A percentile compares a stretch with the other conserved stretches of the same genome.
Conservation (phyloP, 1,140 invertebrate species). For the Lordiphosa stackelbergi region DNA sequence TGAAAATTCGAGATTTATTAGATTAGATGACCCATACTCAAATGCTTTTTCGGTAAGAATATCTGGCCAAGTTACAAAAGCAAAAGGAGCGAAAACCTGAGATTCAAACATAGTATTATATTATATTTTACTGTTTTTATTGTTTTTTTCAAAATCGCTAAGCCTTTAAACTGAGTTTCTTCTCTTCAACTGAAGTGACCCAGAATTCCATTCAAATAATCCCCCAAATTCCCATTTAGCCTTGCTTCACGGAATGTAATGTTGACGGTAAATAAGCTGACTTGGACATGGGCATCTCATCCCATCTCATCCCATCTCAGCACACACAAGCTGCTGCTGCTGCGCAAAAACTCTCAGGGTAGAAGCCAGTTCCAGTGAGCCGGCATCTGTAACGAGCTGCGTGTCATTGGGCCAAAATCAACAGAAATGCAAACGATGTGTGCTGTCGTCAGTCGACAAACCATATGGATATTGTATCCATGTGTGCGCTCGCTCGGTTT, state of each 20-base stretch:
- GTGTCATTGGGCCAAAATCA: slow-evolving; percentile 72
- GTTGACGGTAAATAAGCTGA: slow-evolving; percentile 5
- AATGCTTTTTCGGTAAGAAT: too few species aligned
- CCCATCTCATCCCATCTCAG: background rate
- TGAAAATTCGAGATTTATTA: too few species aligned
- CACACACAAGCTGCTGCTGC: slow-evolving; percentile 11
- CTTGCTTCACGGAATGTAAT: slow-evolving; percentile 2
- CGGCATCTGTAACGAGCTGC: slow-evolving; percentile 64
- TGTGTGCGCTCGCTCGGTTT: slow-evolving; percentile 14
- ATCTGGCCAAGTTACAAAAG: too few species aligned
- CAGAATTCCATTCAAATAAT: background rate
- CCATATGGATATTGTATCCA: slow-evolving; percentile 1
- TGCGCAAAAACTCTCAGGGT: slow-evolving; percentile 12
- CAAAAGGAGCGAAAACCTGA: too few species aligned
- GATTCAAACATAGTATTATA: too few species aligned
- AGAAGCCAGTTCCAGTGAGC: slow-evolving; percentile 16
- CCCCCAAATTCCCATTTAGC: background rate
- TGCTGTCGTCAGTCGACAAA: slow-evolving; percentile 42
- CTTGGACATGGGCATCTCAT: slow-evolving; percentile 4
- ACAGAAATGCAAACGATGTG: slow-evolving; percentile 73
- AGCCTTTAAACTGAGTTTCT: too few species aligned
- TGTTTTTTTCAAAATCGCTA: too few species aligned
- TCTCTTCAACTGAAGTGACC: too few species aligned
- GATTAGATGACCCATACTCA: too few species aligned
- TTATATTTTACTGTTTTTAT: too few species aligned